Percentiles rank a stretch among this genome's conserved stretches.
phyloP scores from a whole-genome alignment of 2,113 vertebrate genomes.

The Platysternon megacephalum region DNA sequence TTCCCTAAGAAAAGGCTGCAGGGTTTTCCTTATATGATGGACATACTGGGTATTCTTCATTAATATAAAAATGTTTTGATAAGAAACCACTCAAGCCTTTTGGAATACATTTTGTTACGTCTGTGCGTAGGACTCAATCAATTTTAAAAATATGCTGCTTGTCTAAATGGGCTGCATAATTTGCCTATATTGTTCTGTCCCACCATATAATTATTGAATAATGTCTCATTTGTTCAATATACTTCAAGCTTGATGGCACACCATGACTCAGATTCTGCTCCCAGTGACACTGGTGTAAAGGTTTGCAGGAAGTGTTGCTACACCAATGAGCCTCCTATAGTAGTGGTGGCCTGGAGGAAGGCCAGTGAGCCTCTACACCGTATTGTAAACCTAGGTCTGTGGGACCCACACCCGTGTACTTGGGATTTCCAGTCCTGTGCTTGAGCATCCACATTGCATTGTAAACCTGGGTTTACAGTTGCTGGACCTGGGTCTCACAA shows the following conservation, averaged over 20 bases:
- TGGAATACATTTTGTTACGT: neutral
- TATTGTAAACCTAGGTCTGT: too few species aligned
- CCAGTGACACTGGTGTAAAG: neutral
- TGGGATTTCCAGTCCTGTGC: too few species aligned
- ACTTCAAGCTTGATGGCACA: neutral
- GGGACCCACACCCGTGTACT: too few species aligned
- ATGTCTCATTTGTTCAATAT: neutral
- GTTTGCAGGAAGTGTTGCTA: neutral
- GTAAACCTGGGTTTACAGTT: neutral
- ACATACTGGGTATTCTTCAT: neutral
- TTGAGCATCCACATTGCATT: neutral
- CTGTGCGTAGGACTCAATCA: neutral
- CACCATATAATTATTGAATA: neutral
- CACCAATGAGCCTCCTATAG: neutral
- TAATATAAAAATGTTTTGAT: neutral
- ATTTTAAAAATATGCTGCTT: neutral
- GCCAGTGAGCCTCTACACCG: neutral
- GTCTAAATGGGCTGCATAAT: neutral
- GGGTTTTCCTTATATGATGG: neutral
- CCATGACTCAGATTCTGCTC: neutral
- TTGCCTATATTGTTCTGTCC: neutral
- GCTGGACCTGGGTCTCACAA: neutral
- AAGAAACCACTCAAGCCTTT: neutral
- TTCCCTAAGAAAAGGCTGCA: neutral
- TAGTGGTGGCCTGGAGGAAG: fast-evolving